phyloP scores from a whole-genome alignment of 2,888 invertebrate genomes.

The Andrena bucephala region DNA sequence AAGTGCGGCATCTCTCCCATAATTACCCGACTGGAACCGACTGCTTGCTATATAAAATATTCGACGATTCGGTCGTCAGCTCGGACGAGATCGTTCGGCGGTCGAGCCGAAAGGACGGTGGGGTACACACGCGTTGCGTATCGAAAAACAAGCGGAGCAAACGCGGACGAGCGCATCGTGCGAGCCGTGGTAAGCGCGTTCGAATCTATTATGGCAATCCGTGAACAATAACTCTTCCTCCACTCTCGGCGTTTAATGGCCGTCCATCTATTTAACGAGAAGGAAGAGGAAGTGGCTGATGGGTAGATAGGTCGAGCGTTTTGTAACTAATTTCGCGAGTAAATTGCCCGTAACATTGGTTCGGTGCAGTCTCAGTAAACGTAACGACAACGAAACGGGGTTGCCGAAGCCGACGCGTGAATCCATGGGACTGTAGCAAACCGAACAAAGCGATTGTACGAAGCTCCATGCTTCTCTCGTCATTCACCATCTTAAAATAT shows the following conservation, averaged over 20 bases:
- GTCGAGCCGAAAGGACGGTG: not conserved
- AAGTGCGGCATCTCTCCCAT: too few relatives aligned
- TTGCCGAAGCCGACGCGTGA: constrained; percentile 47
- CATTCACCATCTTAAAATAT: too few relatives aligned
- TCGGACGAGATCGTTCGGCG: not conserved
- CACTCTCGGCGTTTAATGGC: constrained; percentile 84
- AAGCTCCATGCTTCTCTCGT: not conserved
- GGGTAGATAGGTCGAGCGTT: constrained; percentile 84
- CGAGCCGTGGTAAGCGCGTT: constrained; percentile 63
- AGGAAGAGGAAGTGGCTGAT: constrained; percentile 85
- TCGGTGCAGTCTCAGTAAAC: constrained; percentile 77
- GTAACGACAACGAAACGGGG: constrained; percentile 62
- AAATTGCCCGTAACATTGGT: constrained; percentile 85
- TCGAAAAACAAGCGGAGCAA: not conserved
- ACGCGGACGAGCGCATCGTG: not conserved
- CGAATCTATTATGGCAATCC: constrained; percentile 82
- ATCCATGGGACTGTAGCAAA: constrained; percentile 18
- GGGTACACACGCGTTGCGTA: not conserved
- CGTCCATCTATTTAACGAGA: constrained; percentile 83
- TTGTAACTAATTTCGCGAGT: constrained; percentile 85
- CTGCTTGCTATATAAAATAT: too few relatives aligned
- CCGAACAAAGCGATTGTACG: not conserved
- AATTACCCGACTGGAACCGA: too few relatives aligned
- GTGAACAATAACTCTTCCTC: constrained; percentile 84
- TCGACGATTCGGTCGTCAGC: not conserved